These are phyloP conservation scores for Machimus rusticus DNA, from an alignment of 2,888 invertebrate genomes.

Conservation along the genomic window DNA sequence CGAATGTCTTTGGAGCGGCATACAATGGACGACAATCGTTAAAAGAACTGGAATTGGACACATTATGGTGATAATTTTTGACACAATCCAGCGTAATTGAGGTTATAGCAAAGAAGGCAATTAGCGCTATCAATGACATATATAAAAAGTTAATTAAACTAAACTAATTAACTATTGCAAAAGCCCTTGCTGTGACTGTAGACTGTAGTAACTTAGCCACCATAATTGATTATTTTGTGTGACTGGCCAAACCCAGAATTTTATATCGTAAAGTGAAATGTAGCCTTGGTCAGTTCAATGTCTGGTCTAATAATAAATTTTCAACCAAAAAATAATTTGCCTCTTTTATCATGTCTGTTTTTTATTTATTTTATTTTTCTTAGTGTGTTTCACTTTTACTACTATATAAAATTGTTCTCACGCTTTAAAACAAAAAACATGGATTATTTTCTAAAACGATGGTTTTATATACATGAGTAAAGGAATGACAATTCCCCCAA, in stretches of 20 bases:
- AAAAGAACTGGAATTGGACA: background rate
- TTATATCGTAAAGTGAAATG: too few species aligned
- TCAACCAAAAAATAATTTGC: too few species aligned
- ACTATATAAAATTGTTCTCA: too few species aligned
- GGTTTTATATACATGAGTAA: too few species aligned
- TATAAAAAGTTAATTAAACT: background rate
- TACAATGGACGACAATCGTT: background rate
- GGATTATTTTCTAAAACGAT: too few species aligned
- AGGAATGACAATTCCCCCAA: too few species aligned
- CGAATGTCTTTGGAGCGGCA: background rate
- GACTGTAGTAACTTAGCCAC: background rate
- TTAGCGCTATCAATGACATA: background rate
- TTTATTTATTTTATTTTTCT: too few species aligned
- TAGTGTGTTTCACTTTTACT: too few species aligned
- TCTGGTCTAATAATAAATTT: too few species aligned
- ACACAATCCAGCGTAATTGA: background rate
- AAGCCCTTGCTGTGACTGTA: background rate
- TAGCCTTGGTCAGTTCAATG: too few species aligned
- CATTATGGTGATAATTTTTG: background rate
- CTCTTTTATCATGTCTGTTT: too few species aligned
- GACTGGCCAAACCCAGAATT: background rate
- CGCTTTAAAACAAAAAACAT: too few species aligned
- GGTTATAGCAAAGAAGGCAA: background rate
- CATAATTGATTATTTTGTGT: background rate
- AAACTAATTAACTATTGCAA: background rate